These are phyloP conservation scores for Oreochromis grahami DNA, from an alignment of 2,797 vertebrate genomes.

Conservation along the genomic window DNA sequence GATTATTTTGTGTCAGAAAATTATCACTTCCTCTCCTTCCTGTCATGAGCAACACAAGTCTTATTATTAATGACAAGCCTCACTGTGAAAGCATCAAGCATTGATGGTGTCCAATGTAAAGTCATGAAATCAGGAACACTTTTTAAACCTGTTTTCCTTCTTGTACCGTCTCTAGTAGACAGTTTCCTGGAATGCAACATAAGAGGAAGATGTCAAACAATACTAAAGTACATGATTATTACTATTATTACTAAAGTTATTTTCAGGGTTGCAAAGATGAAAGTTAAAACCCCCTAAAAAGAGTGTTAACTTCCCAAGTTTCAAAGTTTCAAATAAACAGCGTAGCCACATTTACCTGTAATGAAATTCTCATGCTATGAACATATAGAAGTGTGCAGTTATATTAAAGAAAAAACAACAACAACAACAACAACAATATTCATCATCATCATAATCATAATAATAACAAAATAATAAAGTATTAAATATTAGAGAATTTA, in stretches of 20 bases:
- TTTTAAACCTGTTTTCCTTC: neutral
- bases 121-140: neutral
- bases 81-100: neutral
- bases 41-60: neutral
- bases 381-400: neutral
- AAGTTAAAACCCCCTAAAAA: neutral
- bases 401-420: no score
- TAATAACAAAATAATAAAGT: neutral
- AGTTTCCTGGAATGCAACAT: neutral
- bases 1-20: neutral
- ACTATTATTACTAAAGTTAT: neutral
- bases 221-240: neutral
- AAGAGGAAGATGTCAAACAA: neutral
- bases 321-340: neutral
- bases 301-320: neutral
- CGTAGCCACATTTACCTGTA: neutral
- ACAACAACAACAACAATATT: no score
- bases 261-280: neutral
- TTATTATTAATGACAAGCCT: neutral
- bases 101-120: neutral
- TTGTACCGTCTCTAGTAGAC: neutral
- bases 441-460: neutral
- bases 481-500: neutral
- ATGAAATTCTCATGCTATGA: neutral
- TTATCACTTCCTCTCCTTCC: neutral